phyloP scores from a whole-genome alignment of 2,888 invertebrate species.

The Mactromeris polynyma region DNA sequence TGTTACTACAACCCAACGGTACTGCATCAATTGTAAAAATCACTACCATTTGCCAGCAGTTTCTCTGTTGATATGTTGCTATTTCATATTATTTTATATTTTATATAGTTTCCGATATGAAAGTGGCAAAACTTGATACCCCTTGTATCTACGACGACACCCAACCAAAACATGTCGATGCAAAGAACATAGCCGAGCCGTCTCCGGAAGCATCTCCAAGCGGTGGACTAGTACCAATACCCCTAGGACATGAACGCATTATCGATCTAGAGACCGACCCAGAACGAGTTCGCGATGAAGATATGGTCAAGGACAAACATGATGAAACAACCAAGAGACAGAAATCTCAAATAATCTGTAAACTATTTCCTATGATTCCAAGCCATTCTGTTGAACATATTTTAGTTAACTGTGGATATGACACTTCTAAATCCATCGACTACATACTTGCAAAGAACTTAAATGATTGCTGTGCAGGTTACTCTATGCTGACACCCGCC shows the following conservation, averaged over 20 bases:
- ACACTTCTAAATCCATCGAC: conserved; percentile 55
- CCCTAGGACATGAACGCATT: neutral
- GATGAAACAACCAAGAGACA: neutral
- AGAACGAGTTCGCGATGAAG: neutral
- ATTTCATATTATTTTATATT: neutral
- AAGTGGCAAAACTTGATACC: neutral
- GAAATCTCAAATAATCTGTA: conserved; percentile 35
- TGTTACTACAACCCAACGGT: too few species aligned
- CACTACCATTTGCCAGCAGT: too few species aligned
- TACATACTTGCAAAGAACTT: conserved; percentile 49
- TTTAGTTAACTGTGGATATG: conserved; percentile 23
- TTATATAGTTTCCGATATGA: neutral
- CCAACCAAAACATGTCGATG: neutral
- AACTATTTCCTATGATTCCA: conserved; percentile 37
- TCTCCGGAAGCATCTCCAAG: neutral
- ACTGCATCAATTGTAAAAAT: too few species aligned
- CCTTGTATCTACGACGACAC: neutral
- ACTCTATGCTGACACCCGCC: conserved; percentile 26
- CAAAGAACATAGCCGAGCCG: neutral
- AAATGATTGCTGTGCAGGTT: conserved; percentile 13
- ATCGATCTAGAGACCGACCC: neutral
- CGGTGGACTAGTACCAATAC: neutral
- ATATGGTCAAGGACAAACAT: neutral
- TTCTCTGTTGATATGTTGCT: neutral
- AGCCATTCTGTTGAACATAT: conserved; percentile 19